Percentiles rank a stretch among this genome's conserved stretches.
Conservation (phyloP, 2,113 vertebrate species). For the Prunella himalayana region DNA sequence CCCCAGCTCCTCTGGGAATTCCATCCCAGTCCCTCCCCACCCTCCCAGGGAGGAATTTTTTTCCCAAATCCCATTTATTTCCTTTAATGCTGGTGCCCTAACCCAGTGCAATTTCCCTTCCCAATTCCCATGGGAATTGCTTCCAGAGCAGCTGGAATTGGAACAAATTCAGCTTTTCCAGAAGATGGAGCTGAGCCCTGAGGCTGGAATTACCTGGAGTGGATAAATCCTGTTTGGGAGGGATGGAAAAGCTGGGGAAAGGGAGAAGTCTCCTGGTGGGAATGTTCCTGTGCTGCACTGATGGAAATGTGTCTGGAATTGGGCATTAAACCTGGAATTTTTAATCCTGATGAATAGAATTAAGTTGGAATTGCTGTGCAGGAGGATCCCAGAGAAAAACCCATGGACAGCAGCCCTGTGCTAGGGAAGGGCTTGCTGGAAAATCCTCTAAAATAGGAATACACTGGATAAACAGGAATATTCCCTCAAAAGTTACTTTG, state of each 20-base stretch:
- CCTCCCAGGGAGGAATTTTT: background rate
- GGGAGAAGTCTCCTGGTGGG: background rate
- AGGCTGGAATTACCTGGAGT: accelerated
- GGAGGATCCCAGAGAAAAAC: background rate
- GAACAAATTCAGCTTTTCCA: background rate
- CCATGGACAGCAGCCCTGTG: background rate
- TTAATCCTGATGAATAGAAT: background rate
- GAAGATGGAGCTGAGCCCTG: background rate
- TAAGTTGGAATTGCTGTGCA: background rate
- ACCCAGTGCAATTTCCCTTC: background rate
- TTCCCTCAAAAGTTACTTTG: background rate
- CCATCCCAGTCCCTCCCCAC: background rate
- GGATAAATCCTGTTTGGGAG: background rate
- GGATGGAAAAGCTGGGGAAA: background rate
- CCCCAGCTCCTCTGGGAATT: background rate
- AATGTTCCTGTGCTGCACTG: accelerated
- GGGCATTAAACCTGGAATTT: background rate
- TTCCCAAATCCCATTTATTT: background rate
- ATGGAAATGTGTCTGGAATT: background rate
- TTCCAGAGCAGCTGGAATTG: background rate
- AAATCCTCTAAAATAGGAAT: background rate
- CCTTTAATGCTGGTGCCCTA: accelerated
- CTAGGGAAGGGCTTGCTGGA: background rate
- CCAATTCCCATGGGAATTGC: background rate
- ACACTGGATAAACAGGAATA: background rate